Conservation (phyloP, 2,113 vertebrate genomes). For the Solenodon paradoxus region DNA sequence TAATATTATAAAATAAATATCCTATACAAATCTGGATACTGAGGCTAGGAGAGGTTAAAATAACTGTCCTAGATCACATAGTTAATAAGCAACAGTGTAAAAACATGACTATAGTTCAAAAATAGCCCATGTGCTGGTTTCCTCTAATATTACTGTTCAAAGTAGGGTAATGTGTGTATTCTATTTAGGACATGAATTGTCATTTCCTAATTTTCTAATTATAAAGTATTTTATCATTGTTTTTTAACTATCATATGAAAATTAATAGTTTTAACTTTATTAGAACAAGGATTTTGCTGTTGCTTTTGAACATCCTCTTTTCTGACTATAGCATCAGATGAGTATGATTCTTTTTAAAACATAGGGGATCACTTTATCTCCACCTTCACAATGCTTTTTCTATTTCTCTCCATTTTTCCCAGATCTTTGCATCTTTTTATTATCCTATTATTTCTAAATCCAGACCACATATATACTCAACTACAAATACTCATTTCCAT, state of each 20-base stretch:
- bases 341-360: neutral
- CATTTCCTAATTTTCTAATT: neutral
- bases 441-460: neutral
- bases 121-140: neutral
- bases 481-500: neutral
- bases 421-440: neutral
- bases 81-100: neutral
- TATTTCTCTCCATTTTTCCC: neutral
- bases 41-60: neutral
- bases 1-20: neutral
- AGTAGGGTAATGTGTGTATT: neutral
- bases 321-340: neutral
- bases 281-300: neutral
- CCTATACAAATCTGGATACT: neutral
- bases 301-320: neutral
- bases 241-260: neutral
- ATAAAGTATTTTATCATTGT: neutral
- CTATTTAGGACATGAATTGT: neutral
- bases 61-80: neutral
- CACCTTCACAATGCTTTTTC: neutral
- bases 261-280: neutral
- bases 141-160: neutral
- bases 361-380: neutral
- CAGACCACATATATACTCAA: neutral
- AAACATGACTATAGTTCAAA: no score